phyloP scores from a whole-genome alignment of 1,140 invertebrate genomes.

The Zaprionus kolodkinae region DNA sequence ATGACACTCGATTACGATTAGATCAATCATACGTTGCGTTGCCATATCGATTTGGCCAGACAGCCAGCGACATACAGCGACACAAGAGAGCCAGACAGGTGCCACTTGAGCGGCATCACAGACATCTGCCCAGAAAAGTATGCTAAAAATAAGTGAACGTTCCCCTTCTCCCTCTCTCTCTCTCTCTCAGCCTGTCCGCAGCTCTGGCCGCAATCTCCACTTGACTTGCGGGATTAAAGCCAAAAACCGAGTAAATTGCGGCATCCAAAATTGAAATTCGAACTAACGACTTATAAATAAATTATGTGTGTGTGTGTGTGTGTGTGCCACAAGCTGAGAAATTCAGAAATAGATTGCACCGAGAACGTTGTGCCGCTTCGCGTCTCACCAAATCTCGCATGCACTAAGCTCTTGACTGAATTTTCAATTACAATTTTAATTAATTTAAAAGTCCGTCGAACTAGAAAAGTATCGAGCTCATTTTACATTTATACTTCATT shows the following conservation, averaged over 20 bases:
- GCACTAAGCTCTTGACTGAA: not conserved
- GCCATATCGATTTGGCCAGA: slow-evolving; percentile 56
- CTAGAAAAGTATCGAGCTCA: not conserved
- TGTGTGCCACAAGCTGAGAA: not conserved
- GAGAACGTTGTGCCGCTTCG: not conserved
- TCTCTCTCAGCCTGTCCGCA: not conserved
- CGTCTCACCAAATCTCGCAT: not conserved
- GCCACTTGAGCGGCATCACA: slow-evolving; percentile 26
- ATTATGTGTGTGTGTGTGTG: slow-evolving; percentile 1
- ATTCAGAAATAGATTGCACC: slow-evolving; percentile 16
- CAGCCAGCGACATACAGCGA: slow-evolving; percentile 28
- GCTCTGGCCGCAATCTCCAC: not conserved
- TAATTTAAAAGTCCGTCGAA: not conserved
- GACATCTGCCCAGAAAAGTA: slow-evolving; percentile 47
- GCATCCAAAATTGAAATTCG: slow-evolving; percentile 42
- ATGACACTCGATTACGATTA: slow-evolving; percentile 65
- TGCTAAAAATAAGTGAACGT: slow-evolving; percentile 67
- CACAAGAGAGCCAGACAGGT: slow-evolving; percentile 37
- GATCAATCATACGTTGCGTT: slow-evolving; percentile 66
- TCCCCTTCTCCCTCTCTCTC: not conserved
- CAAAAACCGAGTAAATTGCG: slow-evolving; percentile 30
- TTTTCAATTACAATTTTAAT: slow-evolving; percentile 1
- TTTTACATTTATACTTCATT: not conserved
- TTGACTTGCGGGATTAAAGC: slow-evolving; percentile 34
- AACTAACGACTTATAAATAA: slow-evolving; percentile 51